phyloP scores from a whole-genome alignment of 2,113 vertebrate genomes.

The Nerophis lumbriciformis region DNA sequence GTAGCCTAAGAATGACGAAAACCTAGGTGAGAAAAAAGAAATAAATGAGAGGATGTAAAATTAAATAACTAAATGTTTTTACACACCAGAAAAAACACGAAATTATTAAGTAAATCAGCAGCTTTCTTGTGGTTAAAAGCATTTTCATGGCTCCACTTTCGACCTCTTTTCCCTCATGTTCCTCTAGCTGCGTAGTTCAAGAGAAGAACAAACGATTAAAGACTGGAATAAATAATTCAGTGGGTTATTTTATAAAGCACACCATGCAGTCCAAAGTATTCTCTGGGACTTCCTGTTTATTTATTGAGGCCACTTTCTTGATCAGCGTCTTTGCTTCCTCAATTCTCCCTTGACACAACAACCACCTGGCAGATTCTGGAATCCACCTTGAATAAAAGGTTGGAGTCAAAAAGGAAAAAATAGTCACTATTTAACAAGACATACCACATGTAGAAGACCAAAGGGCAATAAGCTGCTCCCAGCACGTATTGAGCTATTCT shows the following conservation, averaged over 20 bases:
- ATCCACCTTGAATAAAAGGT: slow-evolving; percentile 28
- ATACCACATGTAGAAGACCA: slow-evolving; percentile 70
- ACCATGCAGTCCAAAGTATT: slow-evolving; percentile 19
- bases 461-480: slow-evolving; percentile 31
- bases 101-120: slow-evolving; percentile 48
- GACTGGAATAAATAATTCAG: slow-evolving; percentile 2
- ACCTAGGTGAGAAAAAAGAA: slow-evolving; percentile 42
- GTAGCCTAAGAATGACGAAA: slow-evolving; percentile 48
- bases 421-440: slow-evolving; percentile 1
- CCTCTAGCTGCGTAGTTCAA: slow-evolving; percentile 8
- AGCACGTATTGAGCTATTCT: slow-evolving; percentile 66
- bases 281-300: slow-evolving; percentile 37
- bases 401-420: neutral
- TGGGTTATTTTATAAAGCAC: neutral
- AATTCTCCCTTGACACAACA: slow-evolving; percentile 21
- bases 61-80: neutral
- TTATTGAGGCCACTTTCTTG: slow-evolving; percentile 32
- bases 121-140: slow-evolving; percentile 41
- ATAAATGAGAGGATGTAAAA: neutral
- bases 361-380: slow-evolving; percentile 49
- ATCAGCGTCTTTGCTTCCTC: slow-evolving; percentile 32
- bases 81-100: slow-evolving; percentile 53
- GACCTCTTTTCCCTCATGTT: slow-evolving; percentile 1
- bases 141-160: slow-evolving; percentile 30
- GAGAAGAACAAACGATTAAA: neutral